Conservation (phyloP, 2,888 invertebrate genomes). For the Abscondita cerata region DNA sequence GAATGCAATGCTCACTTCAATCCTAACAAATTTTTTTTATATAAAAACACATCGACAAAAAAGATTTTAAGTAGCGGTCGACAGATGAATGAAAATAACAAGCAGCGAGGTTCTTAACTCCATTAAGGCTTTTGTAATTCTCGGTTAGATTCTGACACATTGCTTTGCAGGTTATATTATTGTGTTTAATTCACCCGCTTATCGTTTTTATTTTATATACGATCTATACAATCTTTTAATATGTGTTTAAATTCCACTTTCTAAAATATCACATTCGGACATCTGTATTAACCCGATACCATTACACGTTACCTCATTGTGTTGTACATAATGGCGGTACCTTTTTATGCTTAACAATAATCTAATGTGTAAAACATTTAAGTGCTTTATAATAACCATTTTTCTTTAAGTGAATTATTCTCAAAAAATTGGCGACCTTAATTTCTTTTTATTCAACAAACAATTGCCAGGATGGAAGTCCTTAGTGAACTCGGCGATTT, state of each 20-base stretch:
- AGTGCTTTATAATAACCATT: too few relatives aligned
- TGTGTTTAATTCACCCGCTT: slow-evolving; percentile 29
- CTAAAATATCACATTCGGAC: slow-evolving; percentile 9
- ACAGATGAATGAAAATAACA: slow-evolving; percentile 39
- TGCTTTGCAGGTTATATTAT: slow-evolving; percentile 26
- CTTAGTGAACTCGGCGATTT: background rate
- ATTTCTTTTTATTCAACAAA: slow-evolving; percentile 9
- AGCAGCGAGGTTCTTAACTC: slow-evolving; percentile 35
- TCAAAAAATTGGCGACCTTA: background rate
- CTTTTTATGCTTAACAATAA: too few relatives aligned
- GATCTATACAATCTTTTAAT: slow-evolving; percentile 21
- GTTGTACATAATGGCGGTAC: too few relatives aligned
- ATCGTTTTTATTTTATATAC: slow-evolving; percentile 29
- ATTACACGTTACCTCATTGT: too few relatives aligned
- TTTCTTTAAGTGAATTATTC: too few relatives aligned
- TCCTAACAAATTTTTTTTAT: slow-evolving; percentile 31
- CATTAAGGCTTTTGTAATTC: slow-evolving; percentile 34
- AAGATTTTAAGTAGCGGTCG: slow-evolving; percentile 38
- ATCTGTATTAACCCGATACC: too few relatives aligned
- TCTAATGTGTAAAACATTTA: too few relatives aligned
- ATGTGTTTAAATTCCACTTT: slow-evolving; percentile 8
- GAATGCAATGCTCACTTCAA: slow-evolving; percentile 40
- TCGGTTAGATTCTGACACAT: slow-evolving; percentile 34
- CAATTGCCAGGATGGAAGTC: slow-evolving; percentile 10
- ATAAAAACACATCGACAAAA: slow-evolving; percentile 35